phyloP scores from a whole-genome alignment of 2,888 invertebrate genomes.

The Pocota personata region DNA sequence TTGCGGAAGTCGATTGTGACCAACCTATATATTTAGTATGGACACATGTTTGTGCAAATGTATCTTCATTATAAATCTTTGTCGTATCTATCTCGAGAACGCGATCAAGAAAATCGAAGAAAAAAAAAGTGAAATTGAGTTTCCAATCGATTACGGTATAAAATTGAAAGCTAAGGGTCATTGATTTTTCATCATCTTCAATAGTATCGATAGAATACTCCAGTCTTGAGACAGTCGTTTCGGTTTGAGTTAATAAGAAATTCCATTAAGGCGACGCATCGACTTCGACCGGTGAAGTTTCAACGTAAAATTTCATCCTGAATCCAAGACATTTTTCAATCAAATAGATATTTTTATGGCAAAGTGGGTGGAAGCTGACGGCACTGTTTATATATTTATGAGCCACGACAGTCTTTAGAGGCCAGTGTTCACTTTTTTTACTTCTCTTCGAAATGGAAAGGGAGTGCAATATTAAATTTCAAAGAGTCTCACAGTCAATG shows the following conservation, averaged over 20 bases:
- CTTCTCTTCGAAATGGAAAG: background rate
- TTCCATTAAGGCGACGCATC: background rate
- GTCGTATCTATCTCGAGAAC: background rate
- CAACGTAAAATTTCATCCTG: background rate
- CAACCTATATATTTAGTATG: background rate
- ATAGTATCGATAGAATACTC: background rate
- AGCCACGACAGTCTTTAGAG: background rate
- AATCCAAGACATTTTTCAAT: background rate
- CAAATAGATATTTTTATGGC: background rate
- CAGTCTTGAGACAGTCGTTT: background rate
- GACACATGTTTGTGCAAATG: background rate
- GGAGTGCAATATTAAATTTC: background rate
- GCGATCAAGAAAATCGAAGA: background rate
- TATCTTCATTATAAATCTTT: background rate
- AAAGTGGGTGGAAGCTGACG: background rate
- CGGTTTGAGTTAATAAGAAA: background rate
- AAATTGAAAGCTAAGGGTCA: conserved; percentile 32
- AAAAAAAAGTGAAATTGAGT: background rate
- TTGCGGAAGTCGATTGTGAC: background rate
- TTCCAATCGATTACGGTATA: conserved; percentile 21
- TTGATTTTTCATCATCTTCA: background rate
- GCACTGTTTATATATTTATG: background rate
- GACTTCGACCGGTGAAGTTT: background rate
- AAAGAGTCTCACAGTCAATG: background rate
- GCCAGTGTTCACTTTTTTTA: background rate